Evolutionary conservation across 2,113 vertebrate species (phyloP).

Genomic region (Mirounga angustirostris): DNA sequence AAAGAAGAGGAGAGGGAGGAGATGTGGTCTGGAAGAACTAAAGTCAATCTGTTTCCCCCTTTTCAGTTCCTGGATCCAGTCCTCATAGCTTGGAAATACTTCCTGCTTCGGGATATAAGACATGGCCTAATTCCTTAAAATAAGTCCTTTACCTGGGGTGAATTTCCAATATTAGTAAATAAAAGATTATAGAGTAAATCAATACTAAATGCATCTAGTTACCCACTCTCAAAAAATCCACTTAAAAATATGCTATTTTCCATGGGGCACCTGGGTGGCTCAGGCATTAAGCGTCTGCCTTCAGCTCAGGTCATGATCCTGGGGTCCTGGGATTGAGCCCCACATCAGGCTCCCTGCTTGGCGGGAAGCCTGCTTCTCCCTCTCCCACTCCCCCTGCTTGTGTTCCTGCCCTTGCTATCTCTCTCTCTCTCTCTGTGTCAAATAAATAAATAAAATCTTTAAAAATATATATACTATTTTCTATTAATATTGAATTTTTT

Average conservation of each 20-base stretch:
- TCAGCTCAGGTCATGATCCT: no score
- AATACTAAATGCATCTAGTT: background rate
- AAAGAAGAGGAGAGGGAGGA: background rate
- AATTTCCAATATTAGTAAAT: background rate
- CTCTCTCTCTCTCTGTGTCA: no score
- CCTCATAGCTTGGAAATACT: background rate
- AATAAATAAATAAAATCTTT: no score
- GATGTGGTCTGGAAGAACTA: background rate
- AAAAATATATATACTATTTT: background rate
- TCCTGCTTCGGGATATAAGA: background rate
- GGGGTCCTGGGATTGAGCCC: no score
- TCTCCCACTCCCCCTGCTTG: no score
- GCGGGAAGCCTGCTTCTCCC: no score
- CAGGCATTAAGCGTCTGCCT: no score
- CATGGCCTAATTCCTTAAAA: background rate
- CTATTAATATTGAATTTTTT: background rate
- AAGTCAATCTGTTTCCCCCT: background rate
- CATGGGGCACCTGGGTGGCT: no score
- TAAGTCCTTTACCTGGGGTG: background rate
- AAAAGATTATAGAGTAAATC: slow-evolving; percentile 16
- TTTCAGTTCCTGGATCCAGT: background rate
- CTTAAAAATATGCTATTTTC: background rate
- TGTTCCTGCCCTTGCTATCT: no score
- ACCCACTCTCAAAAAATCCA: background rate
- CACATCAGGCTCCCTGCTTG: no score